These are phyloP conservation scores for Pseudomyrmex cubaensis DNA, from an alignment of 1,140 invertebrate genomes.

Conservation along the genomic window DNA sequence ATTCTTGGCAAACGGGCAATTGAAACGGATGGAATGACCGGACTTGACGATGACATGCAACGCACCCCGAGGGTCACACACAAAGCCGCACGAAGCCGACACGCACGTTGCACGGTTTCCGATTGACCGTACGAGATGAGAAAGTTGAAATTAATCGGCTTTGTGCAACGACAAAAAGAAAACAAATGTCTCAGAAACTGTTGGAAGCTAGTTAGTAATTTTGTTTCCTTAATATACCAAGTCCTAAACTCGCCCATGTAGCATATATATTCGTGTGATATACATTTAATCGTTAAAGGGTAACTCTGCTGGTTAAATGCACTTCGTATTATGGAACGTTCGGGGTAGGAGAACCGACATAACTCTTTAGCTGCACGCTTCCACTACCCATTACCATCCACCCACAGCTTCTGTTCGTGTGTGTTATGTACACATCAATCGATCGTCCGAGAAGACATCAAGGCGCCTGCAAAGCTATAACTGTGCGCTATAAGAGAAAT, in stretches of 20 bases:
- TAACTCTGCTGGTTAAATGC: neutral
- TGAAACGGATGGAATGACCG: conserved; percentile 70
- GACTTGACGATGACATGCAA: conserved; percentile 72
- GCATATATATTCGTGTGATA: neutral
- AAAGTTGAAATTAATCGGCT: too few relatives aligned
- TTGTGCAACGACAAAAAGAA: neutral
- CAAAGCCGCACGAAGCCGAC: conserved; percentile 27
- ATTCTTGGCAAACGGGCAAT: conserved; percentile 79
- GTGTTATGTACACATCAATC: conserved; percentile 64
- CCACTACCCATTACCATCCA: neutral
- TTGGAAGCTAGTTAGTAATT: neutral
- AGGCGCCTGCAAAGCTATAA: conserved; percentile 75
- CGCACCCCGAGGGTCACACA: conserved; percentile 75
- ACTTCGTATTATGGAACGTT: neutral
- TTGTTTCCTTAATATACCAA: too few relatives aligned
- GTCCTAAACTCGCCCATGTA: neutral
- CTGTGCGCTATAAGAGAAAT: conserved; percentile 59
- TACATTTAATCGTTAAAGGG: neutral
- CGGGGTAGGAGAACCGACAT: conserved; percentile 12
- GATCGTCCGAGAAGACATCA: conserved; percentile 77
- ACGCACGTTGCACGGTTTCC: conserved; percentile 36
- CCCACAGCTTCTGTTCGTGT: neutral
- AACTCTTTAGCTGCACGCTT: conserved; percentile 12
- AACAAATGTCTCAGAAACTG: neutral
- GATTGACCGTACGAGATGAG: neutral